Conservation (phyloP, 2,888 invertebrate genomes). For the Oxytorus armatus region DNA sequence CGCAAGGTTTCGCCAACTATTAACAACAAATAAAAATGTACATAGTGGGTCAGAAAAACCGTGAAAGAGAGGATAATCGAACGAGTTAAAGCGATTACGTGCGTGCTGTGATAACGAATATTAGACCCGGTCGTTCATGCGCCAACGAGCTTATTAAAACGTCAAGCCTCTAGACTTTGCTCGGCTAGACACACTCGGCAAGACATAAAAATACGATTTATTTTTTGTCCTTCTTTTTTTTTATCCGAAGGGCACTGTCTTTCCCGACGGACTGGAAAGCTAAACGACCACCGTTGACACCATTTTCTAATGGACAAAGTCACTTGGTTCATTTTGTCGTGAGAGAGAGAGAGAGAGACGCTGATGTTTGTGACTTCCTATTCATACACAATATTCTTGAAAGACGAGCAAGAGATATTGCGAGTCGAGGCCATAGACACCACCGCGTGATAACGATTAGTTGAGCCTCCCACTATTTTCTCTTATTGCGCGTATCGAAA, state of each 20-base stretch:
- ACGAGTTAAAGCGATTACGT: slow-evolving; percentile 38
- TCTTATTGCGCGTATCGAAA: slow-evolving; percentile 27
- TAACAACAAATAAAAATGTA: neutral
- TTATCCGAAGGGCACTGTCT: slow-evolving; percentile 42
- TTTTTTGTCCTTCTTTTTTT: slow-evolving; percentile 34
- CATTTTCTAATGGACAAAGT: slow-evolving; percentile 39
- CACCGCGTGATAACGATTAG: slow-evolving; percentile 41
- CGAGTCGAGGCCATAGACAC: slow-evolving; percentile 62
- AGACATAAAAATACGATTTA: slow-evolving; percentile 27
- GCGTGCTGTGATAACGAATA: slow-evolving; percentile 47
- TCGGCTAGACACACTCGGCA: slow-evolving; percentile 42
- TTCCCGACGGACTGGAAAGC: slow-evolving; percentile 17
- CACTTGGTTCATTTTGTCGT: slow-evolving; percentile 12
- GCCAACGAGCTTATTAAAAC: slow-evolving; percentile 12
- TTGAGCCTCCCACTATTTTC: slow-evolving; percentile 38
- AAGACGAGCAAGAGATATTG: slow-evolving; percentile 41
- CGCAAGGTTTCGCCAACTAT: slow-evolving; percentile 3
- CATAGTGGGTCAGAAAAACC: slow-evolving; percentile 27
- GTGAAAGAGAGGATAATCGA: slow-evolving; percentile 37
- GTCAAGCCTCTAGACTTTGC: slow-evolving; percentile 43
- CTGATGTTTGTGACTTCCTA: slow-evolving; percentile 32
- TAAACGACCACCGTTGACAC: slow-evolving; percentile 11
- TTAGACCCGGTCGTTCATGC: slow-evolving; percentile 12
- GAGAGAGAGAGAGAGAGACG: slow-evolving; percentile 2
- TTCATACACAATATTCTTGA: slow-evolving; percentile 53